Evolutionary conservation across 2,113 vertebrate species (phyloP).

Genomic region (Hoplias malabaricus): DNA sequence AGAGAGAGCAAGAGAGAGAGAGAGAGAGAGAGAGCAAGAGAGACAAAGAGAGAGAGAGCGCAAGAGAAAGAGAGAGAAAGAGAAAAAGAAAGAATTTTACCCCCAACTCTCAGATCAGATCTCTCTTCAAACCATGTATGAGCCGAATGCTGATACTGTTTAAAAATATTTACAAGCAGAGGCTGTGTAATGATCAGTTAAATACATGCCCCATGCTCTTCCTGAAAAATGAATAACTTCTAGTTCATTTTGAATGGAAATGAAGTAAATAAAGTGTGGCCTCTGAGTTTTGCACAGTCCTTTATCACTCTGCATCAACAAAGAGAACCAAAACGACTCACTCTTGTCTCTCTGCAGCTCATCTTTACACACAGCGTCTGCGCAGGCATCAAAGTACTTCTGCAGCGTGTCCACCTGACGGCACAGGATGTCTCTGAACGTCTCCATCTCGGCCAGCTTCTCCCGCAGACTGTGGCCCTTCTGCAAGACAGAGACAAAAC

Average conservation of each 20-base stretch:
- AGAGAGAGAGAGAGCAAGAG: not conserved
- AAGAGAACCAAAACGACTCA: constrained; percentile 49
- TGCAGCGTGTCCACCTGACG: constrained; percentile 80
- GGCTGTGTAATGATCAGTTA: too few species aligned
- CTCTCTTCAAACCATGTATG: too few species aligned
- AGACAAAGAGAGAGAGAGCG: not conserved
- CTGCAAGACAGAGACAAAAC: too few species aligned
- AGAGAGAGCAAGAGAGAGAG: not conserved
- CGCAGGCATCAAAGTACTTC: constrained; percentile 80
- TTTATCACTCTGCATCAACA: too few species aligned
- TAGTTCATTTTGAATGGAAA: too few species aligned
- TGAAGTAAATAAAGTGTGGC: too few species aligned
- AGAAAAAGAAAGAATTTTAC: not conserved
- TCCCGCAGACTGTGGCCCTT: constrained; percentile 96
- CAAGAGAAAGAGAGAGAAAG: not conserved
- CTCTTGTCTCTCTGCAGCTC: constrained; percentile 96
- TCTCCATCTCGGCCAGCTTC: constrained; percentile 99
- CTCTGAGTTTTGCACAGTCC: too few species aligned
- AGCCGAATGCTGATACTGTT: too few species aligned
- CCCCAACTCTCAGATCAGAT: too few species aligned
- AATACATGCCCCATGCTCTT: too few species aligned
- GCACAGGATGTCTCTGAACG: constrained; percentile 92
- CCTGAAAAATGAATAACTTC: too few species aligned
- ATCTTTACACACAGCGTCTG: constrained; percentile 91
- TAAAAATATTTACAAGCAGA: too few species aligned